These are phyloP conservation scores for Drosophila paramelanica DNA, from an alignment of 2,888 invertebrate species.

Conservation along the genomic window DNA sequence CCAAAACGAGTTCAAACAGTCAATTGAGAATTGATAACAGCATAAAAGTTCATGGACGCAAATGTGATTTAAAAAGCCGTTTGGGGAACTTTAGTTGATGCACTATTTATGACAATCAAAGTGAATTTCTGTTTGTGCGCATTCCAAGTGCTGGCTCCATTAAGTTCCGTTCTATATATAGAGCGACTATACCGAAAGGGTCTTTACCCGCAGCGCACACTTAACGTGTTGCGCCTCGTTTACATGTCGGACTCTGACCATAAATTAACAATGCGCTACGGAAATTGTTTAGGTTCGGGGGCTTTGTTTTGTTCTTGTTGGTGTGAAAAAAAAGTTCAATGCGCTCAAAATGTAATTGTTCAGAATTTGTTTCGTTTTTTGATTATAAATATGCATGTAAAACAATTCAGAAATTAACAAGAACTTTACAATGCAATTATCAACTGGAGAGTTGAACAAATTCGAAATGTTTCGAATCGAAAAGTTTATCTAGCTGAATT, in stretches of 20 bases:
- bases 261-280: slow-evolving; percentile 49
- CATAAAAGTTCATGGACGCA: not conserved
- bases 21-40: not conserved
- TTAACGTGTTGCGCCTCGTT: slow-evolving; percentile 49
- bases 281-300: slow-evolving; percentile 35
- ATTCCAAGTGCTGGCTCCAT: slow-evolving; percentile 24
- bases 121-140: slow-evolving; percentile 6
- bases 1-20: not conserved
- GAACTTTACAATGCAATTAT: slow-evolving; percentile 32
- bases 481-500: slow-evolving; percentile 20
- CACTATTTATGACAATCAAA: slow-evolving; percentile 31
- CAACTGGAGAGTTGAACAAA: slow-evolving; percentile 20
- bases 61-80: slow-evolving; percentile 15
- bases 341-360: slow-evolving; percentile 37
- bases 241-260: slow-evolving; percentile 31
- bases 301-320: slow-evolving; percentile 6
- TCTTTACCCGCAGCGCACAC: slow-evolving; percentile 23
- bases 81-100: slow-evolving; percentile 7
- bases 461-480: slow-evolving; percentile 2
- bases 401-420: slow-evolving; percentile 3
- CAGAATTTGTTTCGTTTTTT: slow-evolving; percentile 6
- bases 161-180: slow-evolving; percentile 43
- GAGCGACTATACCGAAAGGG: slow-evolving; percentile 15
- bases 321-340: slow-evolving; percentile 40
- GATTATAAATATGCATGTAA: slow-evolving; percentile 22